phyloP scores from a whole-genome alignment of 2,113 vertebrate genomes.

The Tychaedon coryphoeus region DNA sequence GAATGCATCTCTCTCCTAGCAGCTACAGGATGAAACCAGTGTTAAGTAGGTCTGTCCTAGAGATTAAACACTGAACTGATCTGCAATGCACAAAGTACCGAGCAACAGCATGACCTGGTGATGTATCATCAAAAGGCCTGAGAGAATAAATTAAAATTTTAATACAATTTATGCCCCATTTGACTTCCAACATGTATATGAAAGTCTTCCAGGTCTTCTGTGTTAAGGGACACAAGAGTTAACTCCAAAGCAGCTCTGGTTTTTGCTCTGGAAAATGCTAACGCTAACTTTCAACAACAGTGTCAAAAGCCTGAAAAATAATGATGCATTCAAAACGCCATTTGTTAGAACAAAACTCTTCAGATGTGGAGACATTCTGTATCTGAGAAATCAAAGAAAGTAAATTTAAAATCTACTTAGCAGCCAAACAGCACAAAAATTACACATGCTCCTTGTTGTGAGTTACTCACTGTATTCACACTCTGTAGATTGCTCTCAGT shows the following conservation, averaged over 20 bases:
- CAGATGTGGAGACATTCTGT: not conserved
- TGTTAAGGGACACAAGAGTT: not conserved
- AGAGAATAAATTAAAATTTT: not conserved
- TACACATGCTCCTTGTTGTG: not conserved
- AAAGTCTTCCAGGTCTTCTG: not conserved
- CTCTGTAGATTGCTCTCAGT: not conserved
- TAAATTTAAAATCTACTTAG: not conserved
- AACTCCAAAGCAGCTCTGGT: conserved; percentile 6
- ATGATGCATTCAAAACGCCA: conserved; percentile 20
- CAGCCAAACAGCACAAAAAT: not conserved
- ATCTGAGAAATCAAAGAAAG: conserved; percentile 41
- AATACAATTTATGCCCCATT: not conserved
- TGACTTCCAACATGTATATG: not conserved
- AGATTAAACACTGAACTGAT: not conserved
- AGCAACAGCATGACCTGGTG: not conserved
- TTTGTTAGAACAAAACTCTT: conserved; percentile 35
- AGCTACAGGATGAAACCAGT: not conserved
- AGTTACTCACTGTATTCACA: not conserved
- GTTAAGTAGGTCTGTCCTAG: not conserved
- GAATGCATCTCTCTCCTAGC: not conserved
- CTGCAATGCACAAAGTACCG: not conserved
- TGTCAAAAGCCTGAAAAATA: conserved; percentile 41
- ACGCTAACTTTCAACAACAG: not conserved
- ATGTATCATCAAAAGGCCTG: not conserved
- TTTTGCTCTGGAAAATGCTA: not conserved